Percentiles rank a stretch among this genome's conserved stretches.
Evolutionary conservation across 2,113 vertebrate species (phyloP).

Genomic region (Calypte anna): DNA sequence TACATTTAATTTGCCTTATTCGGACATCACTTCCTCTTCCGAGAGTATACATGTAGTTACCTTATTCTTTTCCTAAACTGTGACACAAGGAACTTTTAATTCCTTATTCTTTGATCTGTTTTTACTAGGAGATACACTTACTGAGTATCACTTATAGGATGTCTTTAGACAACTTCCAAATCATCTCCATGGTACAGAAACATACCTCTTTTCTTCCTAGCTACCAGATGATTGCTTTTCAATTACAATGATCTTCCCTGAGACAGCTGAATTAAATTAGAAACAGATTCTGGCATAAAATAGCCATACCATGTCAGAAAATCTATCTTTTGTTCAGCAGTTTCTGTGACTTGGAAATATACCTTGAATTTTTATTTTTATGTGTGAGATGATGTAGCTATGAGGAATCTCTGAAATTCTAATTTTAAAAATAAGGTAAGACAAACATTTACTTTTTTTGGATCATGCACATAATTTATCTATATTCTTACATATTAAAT

Average conservation of each 20-base stretch:
- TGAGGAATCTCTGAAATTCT: not conserved
- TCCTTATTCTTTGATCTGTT: slow-evolving; percentile 9
- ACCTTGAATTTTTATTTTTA: slow-evolving; percentile 35
- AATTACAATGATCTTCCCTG: not conserved
- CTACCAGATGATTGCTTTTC: slow-evolving; percentile 45
- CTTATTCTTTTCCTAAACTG: not conserved
- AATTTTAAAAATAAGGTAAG: not conserved
- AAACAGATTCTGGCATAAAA: slow-evolving; percentile 34
- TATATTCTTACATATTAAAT: not conserved
- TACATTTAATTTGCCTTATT: slow-evolving; percentile 3
- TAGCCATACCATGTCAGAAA: not conserved
- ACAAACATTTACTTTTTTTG: not conserved
- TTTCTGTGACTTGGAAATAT: slow-evolving; percentile 30
- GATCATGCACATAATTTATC: not conserved
- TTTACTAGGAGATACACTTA: slow-evolving; percentile 5
- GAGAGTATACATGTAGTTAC: not conserved
- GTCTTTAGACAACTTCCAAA: not conserved
- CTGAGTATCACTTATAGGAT: not conserved
- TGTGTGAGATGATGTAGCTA: not conserved
- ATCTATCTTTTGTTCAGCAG: slow-evolving; percentile 4
- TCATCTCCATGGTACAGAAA: not conserved
- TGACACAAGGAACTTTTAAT: not conserved
- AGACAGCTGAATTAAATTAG: slow-evolving; percentile 45
- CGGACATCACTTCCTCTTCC: not conserved
- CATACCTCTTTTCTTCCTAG: not conserved